Evolutionary conservation across 2,888 invertebrate species (phyloP), one percentile per base, ranked within the genome.

Genomic region (Sialis fuliginosa): DNA sequence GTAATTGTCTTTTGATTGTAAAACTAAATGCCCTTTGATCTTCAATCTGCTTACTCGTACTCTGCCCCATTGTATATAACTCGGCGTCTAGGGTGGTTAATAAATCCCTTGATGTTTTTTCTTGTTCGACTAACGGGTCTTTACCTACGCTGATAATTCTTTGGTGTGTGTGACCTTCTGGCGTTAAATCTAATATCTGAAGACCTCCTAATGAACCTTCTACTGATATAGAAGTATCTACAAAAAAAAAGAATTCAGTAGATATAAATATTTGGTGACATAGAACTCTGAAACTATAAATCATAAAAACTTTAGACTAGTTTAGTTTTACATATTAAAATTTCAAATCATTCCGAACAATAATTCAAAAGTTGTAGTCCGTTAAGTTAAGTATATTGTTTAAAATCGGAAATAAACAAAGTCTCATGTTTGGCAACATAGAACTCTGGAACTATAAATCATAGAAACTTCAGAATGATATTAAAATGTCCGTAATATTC

Each of bases 161-260:
- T 63, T 89, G 80, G 67, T 92, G 91, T 53, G 79, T 72, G 48
- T 81, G 78, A 1, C 84, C 85, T 60, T 85, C 86, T 33, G 83
- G 79, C 13, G 90, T 90, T 57, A 93, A 77, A 63, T 95, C 89
- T 51, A 91, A 70, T 52, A 87, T 78, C 65, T 93, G 93, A 53
- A 95, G 74, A 6, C 95, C 95, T 50, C 93, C 93, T 46, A 96
- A 70, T 1, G 90, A 91, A 1, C 95, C 95, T 57, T 82, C 74
- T 49, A 90, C 79, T 45, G 75, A 71, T 49, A 85, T 65, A 50
- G 69, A 56, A 22, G 54, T 54, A 48, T 50, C 60, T 60, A 49
- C n/a, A 48, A 48, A 39, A 51, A 50, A 10, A 48, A 47, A 41
- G 33, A 48, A 34, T 22, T 22, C 22, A 22, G 22, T 2, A 22